Evolutionary conservation across 1,140 invertebrate species (phyloP).

Genomic region (Orchesella cincta): DNA sequence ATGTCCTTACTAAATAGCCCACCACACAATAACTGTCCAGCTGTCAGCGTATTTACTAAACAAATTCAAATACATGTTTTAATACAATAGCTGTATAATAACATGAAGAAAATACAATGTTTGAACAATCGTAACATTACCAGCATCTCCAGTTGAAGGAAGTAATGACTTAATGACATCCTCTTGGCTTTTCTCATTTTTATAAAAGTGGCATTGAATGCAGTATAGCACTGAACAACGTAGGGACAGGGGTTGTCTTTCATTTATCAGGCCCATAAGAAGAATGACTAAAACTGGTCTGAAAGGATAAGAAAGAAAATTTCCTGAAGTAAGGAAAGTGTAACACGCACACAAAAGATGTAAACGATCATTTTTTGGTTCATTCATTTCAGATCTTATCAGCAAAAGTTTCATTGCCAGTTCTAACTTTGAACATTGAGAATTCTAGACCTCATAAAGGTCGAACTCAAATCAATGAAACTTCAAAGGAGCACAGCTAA

Average conservation of each 20-base stretch:
- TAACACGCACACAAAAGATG: neutral
- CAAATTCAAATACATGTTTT: slow-evolving; percentile 12
- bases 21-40: slow-evolving; percentile 89
- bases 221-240: slow-evolving; percentile 95
- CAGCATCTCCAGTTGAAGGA: slow-evolving; percentile 77
- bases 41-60: slow-evolving; percentile 56
- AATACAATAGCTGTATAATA: neutral
- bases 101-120: neutral
- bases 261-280: slow-evolving; percentile 98
- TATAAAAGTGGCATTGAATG: slow-evolving; percentile 93
- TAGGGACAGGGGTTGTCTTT: slow-evolving; percentile 90
- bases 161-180: slow-evolving; percentile 88
- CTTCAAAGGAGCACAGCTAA: slow-evolving; percentile 33
- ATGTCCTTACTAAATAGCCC: slow-evolving; percentile 88
- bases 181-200: slow-evolving; percentile 85
- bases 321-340: neutral
- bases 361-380: too few relatives aligned
- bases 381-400: slow-evolving; percentile 39
- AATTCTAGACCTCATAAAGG: neutral
- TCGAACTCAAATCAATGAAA: neutral
- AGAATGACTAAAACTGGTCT: slow-evolving; percentile 90
- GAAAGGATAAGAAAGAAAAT: slow-evolving; percentile 51
- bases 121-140: slow-evolving; percentile 25
- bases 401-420: slow-evolving; percentile 33
- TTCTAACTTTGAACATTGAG: slow-evolving; percentile 30